Percentiles rank a stretch among this genome's conserved stretches.
These are phyloP conservation scores for Octopus sinensis DNA, from an alignment of 1,140 invertebrate genomes.

Conservation along the genomic window DNA sequence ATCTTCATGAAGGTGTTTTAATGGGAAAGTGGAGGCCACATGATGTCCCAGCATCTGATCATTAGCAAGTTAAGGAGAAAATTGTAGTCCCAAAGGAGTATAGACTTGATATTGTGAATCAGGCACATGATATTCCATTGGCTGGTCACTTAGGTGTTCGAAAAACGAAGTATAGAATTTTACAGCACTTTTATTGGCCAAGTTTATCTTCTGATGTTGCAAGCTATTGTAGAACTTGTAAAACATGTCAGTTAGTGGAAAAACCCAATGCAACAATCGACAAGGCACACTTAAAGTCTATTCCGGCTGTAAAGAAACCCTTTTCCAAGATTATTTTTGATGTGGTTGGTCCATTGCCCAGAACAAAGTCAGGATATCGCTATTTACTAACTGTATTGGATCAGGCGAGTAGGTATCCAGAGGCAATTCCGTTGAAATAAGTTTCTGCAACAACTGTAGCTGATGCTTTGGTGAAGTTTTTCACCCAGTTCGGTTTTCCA, in stretches of 20 bases:
- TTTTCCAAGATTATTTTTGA: not conserved
- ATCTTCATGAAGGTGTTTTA: too few relatives aligned
- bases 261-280: not conserved
- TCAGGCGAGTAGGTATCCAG: not conserved
- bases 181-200: too few relatives aligned
- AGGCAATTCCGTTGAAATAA: not conserved
- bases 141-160: too few relatives aligned
- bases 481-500: not conserved
- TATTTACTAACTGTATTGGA: not conserved
- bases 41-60: too few relatives aligned
- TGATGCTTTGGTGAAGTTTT: not conserved
- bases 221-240: too few relatives aligned
- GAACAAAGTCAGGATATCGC: not conserved
- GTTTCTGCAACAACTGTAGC: not conserved
- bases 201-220: too few relatives aligned
- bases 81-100: too few relatives aligned
- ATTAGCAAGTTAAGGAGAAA: too few relatives aligned
- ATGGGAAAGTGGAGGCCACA: too few relatives aligned
- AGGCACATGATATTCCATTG: too few relatives aligned
- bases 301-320: not conserved
- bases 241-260: not conserved
- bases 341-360: not conserved
- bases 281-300: not conserved
- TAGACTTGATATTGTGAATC: too few relatives aligned
- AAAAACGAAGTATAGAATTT: too few relatives aligned